Conservation (phyloP, 1,140 invertebrate genomes). For the Agrilus planipennis region DNA sequence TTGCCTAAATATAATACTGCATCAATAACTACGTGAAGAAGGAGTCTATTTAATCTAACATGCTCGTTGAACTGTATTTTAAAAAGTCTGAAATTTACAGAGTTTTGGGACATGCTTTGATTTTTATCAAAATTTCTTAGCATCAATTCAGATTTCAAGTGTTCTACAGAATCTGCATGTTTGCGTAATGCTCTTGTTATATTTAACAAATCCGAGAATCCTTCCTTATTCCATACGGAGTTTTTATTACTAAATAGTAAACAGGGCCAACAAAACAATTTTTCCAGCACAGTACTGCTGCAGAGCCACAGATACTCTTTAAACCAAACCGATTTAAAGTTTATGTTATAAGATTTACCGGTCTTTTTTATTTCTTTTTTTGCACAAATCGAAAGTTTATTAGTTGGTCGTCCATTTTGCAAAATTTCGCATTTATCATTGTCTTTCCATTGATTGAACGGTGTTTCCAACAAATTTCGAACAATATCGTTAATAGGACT, state of each 20-base stretch:
- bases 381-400: background rate
- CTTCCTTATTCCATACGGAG: slow-evolving; percentile 1
- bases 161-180: slow-evolving; percentile 10
- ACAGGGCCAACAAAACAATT: slow-evolving; percentile 10
- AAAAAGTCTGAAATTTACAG: slow-evolving; percentile 7
- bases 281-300: slow-evolving; percentile 6
- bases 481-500: slow-evolving; percentile 1
- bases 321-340: slow-evolving; percentile 2
- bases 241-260: slow-evolving; percentile 2
- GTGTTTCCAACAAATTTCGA: background rate
- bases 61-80: slow-evolving; percentile 13
- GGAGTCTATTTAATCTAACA: slow-evolving; percentile 11
- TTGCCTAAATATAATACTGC: slow-evolving; percentile 10
- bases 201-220: slow-evolving; percentile 9
- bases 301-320: slow-evolving; percentile 5
- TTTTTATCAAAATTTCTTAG: slow-evolving; percentile 8
- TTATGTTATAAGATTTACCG: background rate
- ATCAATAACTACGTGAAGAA: slow-evolving; percentile 12
- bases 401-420: background rate
- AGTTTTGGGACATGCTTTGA: slow-evolving; percentile 4
- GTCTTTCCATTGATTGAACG: background rate
- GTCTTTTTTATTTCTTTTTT: background rate
- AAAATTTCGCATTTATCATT: background rate
- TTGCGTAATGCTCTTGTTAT: slow-evolving; percentile 3
- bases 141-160: slow-evolving; percentile 6